A percentile compares a stretch with the other conserved stretches of the same genome.
Conservation (phyloP, 2,888 invertebrate genomes). For the Pollenia amentaria region DNA sequence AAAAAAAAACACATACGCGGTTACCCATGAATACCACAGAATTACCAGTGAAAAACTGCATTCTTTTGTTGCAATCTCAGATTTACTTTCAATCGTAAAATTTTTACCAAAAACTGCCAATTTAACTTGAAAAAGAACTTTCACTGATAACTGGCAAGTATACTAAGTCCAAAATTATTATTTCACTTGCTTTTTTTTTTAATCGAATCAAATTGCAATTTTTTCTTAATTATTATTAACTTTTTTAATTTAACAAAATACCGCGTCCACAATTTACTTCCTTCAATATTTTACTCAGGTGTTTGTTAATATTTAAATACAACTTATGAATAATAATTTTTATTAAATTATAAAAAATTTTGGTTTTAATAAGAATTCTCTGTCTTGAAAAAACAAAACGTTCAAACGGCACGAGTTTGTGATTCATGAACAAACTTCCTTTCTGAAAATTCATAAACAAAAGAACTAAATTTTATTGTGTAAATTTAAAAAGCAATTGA, state of each 20-base stretch:
- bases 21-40: no score
- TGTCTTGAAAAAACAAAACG: slow-evolving; percentile 5
- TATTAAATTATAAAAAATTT: not conserved
- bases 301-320: slow-evolving; percentile 35
- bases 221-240: not conserved
- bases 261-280: slow-evolving; percentile 44
- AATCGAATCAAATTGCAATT: no score
- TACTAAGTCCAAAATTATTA: no score
- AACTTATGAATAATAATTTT: slow-evolving; percentile 48
- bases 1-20: no score
- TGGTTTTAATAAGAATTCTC: not conserved
- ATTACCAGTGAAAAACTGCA: no score
- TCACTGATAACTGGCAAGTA: no score
- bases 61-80: no score
- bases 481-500: slow-evolving; percentile 65
- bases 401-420: slow-evolving; percentile 23
- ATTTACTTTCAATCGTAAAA: no score
- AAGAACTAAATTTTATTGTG: slow-evolving; percentile 57
- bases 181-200: no score
- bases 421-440: slow-evolving; percentile 54
- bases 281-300: slow-evolving; percentile 40
- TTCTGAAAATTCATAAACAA: slow-evolving; percentile 53
- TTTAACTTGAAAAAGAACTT: no score
- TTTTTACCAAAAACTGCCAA: no score
- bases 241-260: slow-evolving; percentile 27